These are phyloP conservation scores for Drosophila novamexicana DNA, from an alignment of 1,140 invertebrate genomes.

Conservation along the genomic window DNA sequence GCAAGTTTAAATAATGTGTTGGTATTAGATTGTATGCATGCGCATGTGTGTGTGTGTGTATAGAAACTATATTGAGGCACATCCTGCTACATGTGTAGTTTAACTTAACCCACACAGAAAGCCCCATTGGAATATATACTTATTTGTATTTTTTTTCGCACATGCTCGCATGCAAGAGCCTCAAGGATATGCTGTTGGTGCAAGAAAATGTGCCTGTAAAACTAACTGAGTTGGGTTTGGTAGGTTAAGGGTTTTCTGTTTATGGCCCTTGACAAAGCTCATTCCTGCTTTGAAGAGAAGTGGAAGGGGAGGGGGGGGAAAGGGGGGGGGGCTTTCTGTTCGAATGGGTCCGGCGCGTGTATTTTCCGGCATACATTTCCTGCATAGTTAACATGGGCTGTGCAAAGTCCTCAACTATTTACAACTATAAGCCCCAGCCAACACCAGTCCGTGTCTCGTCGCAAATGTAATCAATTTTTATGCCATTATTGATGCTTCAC, in stretches of 20 bases:
- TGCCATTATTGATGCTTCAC: constrained; percentile 79
- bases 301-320: no score
- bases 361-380: constrained; percentile 53
- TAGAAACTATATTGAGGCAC: constrained; percentile 63
- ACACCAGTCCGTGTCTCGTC: constrained; percentile 2
- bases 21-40: constrained; percentile 21
- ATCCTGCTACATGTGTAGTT: constrained; percentile 50
- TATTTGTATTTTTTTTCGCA: constrained; percentile 37
- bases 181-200: constrained; percentile 61
- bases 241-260: constrained; percentile 14
- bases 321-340: background rate
- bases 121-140: constrained; percentile 15
- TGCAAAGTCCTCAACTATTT: constrained; percentile 52
- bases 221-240: background rate
- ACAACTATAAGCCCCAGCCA: constrained; percentile 37
- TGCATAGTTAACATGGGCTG: constrained; percentile 42
- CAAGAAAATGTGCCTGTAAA: constrained; percentile 60
- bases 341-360: constrained; percentile 6
- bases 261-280: constrained; percentile 4
- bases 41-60: constrained; percentile 13
- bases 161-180: constrained; percentile 29
- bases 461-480: constrained; percentile 81
- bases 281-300: background rate
- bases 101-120: constrained; percentile 42
- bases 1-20: constrained; percentile 71